Base-by-base conservation (phyloP, 2,113 vertebrate genomes). In the Erinaceus europaeus region DNA sequence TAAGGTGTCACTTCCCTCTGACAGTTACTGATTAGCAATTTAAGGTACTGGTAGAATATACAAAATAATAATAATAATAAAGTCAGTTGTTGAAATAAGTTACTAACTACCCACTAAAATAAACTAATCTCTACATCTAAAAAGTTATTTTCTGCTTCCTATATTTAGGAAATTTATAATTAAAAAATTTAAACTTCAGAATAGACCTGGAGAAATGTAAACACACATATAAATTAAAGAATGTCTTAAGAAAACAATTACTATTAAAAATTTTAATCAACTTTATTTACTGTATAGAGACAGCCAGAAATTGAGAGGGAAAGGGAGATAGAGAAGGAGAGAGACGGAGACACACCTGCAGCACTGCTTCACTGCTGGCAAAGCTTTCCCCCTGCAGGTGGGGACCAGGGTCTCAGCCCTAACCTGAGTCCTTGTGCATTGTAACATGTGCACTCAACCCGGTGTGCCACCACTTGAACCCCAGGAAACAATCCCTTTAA, bases 21-120 rank as follows among this genome's bases (percentile, higher is more conserved):
- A 73, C 73, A 82, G 21, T 86, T 91, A 91, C 38, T 80, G 65
- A 32, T 57, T 86, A 84, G 36, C 83, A 84, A 92, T 27, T 85
- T 46, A 44, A 86, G n/a, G 23, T 76, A 93, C 46, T 52, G 68
- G 20, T 1, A 89, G 62, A 88, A 92, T 32, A 91, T 86, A 38
- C 23, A 93, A 76, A 81, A 90, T n/a, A n/a, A n/a, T n/a, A n/a
- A n/a, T n/a, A n/a, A n/a, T 61, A 88, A 84, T 14, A 61, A 61
- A n/a, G n/a, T n/a, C 59, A 61, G 13, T 86, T 92, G 53, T 74
- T 89, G 76, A 84, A 77, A 44, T 14, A 34, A 20, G 13, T 17
- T 20, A 40, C 21, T 65, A 40, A 34, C 32, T 90, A n/a, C 46
- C 80, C 34, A 77, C 76, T 75, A 80, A 77, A 75, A 78, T 42